Conservation (phyloP, 1,140 invertebrate genomes). For the Orussus abietinus region DNA sequence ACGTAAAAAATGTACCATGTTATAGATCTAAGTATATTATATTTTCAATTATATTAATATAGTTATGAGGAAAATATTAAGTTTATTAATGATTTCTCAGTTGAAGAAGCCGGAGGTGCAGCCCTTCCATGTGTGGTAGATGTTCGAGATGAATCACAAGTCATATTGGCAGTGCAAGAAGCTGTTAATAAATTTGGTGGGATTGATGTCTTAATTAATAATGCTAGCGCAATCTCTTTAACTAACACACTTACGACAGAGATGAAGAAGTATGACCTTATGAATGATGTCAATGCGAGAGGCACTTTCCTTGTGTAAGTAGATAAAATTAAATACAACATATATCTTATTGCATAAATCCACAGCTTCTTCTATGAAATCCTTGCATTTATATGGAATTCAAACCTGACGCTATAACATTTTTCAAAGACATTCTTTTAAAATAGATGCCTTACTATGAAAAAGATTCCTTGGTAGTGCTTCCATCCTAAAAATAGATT, state of each 20-base stretch:
- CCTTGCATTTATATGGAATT: too few relatives aligned
- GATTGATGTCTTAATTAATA: slow-evolving; percentile 94
- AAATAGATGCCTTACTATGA: too few relatives aligned
- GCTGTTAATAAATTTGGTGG: slow-evolving; percentile 92
- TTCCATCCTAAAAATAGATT: too few relatives aligned
- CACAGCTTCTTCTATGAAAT: too few relatives aligned
- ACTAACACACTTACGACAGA: slow-evolving; percentile 81
- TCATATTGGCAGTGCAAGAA: slow-evolving; percentile 79
- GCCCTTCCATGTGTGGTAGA: slow-evolving; percentile 92
- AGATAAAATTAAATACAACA: too few relatives aligned
- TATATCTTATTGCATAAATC: too few relatives aligned
- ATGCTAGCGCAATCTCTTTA: slow-evolving; percentile 94
- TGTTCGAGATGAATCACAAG: slow-evolving; percentile 81
- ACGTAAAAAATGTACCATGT: too few relatives aligned
- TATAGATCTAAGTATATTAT: too few relatives aligned
- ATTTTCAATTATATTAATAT: too few relatives aligned
- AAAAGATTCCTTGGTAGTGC: too few relatives aligned
- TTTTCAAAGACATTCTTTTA: too few relatives aligned
- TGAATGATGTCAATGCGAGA: slow-evolving; percentile 88
- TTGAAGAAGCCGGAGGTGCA: slow-evolving; percentile 87
- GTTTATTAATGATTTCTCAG: slow-evolving; percentile 55
- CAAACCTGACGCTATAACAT: too few relatives aligned
- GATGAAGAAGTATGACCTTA: slow-evolving; percentile 95
- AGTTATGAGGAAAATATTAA: neutral
- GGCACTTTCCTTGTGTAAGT: slow-evolving; percentile 90